These are phyloP conservation scores for Drosophila rellima DNA, from an alignment of 2,888 invertebrate genomes.

Conservation along the genomic window DNA sequence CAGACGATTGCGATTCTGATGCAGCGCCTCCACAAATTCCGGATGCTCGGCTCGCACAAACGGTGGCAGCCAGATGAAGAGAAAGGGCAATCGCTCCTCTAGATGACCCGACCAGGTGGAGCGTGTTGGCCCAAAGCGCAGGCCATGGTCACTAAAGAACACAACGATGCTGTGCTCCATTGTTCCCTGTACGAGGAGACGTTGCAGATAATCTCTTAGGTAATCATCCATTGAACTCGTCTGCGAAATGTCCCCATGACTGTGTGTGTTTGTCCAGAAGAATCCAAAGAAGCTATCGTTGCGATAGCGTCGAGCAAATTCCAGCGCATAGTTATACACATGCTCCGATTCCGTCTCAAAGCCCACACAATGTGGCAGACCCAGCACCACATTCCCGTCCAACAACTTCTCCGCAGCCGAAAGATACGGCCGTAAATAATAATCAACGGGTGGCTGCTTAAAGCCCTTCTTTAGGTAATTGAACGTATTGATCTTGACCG, in stretches of 20 bases:
- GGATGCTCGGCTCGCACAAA: constrained; percentile 87
- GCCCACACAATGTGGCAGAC: constrained; percentile 88
- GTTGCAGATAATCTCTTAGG: constrained; percentile 87
- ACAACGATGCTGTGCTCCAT: constrained; percentile 89
- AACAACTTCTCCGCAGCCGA: constrained; percentile 89
- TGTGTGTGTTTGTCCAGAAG: constrained; percentile 93
- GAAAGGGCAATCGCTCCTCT: constrained; percentile 91
- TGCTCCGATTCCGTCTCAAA: constrained; percentile 89
- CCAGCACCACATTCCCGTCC: constrained; percentile 86
- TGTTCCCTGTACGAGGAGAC: constrained; percentile 88
- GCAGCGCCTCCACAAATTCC: constrained; percentile 87
- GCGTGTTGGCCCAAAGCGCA: constrained; percentile 91
- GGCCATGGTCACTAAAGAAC: constrained; percentile 92
- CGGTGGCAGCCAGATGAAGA: constrained; percentile 90
- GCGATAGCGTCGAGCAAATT: constrained; percentile 89
- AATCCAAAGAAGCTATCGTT: constrained; percentile 90
- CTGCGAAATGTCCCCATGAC: constrained; percentile 90
- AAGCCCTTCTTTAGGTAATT: constrained; percentile 92
- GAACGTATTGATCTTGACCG: constrained; percentile 89
- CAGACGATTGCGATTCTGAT: constrained; percentile 88
- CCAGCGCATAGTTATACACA: constrained; percentile 89
- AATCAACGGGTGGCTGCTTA: constrained; percentile 91
- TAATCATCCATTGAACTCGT: constrained; percentile 89
- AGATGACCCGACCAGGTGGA: constrained; percentile 90
- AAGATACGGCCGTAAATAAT: constrained; percentile 92